Conservation (phyloP, 2,797 vertebrate genomes). For the Ciconia nigra region DNA sequence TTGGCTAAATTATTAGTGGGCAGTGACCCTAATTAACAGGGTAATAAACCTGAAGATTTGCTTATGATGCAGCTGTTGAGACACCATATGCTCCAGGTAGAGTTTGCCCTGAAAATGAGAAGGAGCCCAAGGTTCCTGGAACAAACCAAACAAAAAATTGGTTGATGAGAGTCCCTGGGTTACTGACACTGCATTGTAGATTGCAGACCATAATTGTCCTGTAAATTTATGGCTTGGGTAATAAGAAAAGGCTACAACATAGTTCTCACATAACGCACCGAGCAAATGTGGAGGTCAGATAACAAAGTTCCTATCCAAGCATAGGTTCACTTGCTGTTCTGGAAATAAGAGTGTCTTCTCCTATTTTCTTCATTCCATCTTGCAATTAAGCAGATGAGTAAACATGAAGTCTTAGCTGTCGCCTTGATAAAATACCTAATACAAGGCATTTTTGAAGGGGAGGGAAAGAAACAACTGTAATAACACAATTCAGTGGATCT, state of each 20-base stretch:
- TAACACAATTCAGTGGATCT: not conserved
- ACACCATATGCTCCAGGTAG: slow-evolving; percentile 45
- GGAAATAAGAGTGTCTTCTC: not conserved
- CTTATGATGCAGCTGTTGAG: slow-evolving; percentile 68
- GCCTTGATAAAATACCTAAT: not conserved
- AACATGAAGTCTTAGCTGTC: not conserved
- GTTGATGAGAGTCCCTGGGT: not conserved
- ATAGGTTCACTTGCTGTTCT: not conserved
- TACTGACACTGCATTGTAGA: not conserved
- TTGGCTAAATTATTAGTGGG: slow-evolving; percentile 76
- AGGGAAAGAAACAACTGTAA: not conserved
- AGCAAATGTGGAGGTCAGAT: not conserved
- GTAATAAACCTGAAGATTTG: slow-evolving; percentile 70
- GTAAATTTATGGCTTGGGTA: slow-evolving; percentile 21
- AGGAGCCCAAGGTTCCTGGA: not conserved
- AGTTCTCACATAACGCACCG: not conserved
- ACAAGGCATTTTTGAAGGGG: not conserved
- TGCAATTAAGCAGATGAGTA: not conserved
- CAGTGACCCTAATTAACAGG: slow-evolving; percentile 75
- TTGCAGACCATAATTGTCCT: not conserved
- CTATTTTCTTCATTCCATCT: not conserved
- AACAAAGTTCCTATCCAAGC: not conserved
- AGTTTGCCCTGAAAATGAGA: not conserved
- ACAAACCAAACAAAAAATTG: not conserved
- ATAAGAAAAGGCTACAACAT: not conserved